phyloP scores from a whole-genome alignment of 1,140 invertebrate genomes.

The Callitettix versicolor region DNA sequence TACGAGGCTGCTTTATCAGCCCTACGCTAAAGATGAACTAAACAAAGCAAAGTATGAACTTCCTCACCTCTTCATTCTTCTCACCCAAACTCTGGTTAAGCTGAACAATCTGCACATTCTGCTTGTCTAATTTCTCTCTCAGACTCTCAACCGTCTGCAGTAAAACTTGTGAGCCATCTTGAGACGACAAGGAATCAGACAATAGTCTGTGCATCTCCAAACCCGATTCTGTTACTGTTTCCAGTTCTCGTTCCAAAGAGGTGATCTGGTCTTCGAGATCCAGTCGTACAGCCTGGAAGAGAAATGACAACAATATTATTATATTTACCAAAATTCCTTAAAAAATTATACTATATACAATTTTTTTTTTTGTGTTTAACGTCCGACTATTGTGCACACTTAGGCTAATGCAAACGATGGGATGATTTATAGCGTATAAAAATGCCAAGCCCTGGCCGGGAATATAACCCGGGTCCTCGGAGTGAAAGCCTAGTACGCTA shows the following conservation, averaged over 20 bases:
- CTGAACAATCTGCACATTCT: constrained; percentile 32
- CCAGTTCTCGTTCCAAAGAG: constrained; percentile 32
- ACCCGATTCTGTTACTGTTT: constrained; percentile 33
- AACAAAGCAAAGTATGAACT: too few relatives aligned
- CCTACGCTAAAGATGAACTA: too few relatives aligned
- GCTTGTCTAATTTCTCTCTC: constrained; percentile 31
- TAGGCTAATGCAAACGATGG: too few relatives aligned
- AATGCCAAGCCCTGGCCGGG: too few relatives aligned
- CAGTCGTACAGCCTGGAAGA: constrained; percentile 15
- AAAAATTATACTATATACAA: too few relatives aligned
- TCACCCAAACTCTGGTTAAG: constrained; percentile 35
- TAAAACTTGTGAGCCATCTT: constrained; percentile 33
- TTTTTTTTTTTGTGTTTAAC: too few relatives aligned
- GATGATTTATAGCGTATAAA: too few relatives aligned
- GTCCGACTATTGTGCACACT: too few relatives aligned
- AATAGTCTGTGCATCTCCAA: constrained; percentile 40
- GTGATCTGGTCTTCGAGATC: constrained; percentile 32
- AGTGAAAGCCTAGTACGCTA: too few relatives aligned
- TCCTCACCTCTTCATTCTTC: constrained; percentile 40
- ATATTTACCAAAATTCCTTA: too few relatives aligned
- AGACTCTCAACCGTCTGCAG: constrained; percentile 32
- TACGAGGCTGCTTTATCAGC: background rate
- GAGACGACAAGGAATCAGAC: constrained; percentile 43
- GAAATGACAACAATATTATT: too few relatives aligned
- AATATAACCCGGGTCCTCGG: too few relatives aligned